phyloP scores from a whole-genome alignment of 2,797 vertebrate genomes.

The Taenioides sp. region DNA sequence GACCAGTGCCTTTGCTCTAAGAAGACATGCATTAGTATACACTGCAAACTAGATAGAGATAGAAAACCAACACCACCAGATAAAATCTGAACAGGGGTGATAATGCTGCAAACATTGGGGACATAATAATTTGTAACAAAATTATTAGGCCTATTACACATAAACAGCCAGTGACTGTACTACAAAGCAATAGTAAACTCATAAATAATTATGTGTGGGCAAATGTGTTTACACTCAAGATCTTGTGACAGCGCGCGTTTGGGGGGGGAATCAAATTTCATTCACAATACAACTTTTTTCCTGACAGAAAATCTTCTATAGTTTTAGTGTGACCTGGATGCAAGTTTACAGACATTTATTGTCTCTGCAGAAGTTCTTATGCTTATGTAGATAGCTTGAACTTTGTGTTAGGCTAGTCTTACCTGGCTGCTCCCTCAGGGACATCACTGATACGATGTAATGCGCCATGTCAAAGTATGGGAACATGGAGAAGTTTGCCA shows the following conservation, averaged over 20 bases:
- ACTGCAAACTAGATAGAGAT: background rate
- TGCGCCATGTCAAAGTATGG: constrained; percentile 94
- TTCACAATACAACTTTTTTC: background rate
- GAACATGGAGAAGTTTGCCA: constrained; percentile 88
- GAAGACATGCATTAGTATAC: background rate
- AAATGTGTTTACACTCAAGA: background rate
- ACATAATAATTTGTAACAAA: too few relatives aligned
- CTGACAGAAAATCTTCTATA: background rate
- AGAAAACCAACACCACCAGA: background rate
- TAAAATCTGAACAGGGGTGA: background rate
- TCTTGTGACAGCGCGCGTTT: background rate
- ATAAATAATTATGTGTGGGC: background rate
- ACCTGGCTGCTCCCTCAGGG: constrained; percentile 90
- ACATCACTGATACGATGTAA: constrained; percentile 88
- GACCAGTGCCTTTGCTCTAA: constrained; percentile 9
- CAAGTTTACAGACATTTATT: too few relatives aligned
- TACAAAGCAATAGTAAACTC: background rate
- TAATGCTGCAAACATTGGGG: too few relatives aligned
- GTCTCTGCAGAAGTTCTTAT: background rate
- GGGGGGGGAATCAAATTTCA: background rate
- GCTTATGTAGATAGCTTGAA: background rate
- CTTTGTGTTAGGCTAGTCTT: constrained; percentile 34
- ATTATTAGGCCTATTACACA: too few relatives aligned
- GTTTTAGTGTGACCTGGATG: background rate
- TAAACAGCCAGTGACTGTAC: too few relatives aligned